phyloP scores from a whole-genome alignment of 2,888 invertebrate species.

The Drosophila meridiana region DNA sequence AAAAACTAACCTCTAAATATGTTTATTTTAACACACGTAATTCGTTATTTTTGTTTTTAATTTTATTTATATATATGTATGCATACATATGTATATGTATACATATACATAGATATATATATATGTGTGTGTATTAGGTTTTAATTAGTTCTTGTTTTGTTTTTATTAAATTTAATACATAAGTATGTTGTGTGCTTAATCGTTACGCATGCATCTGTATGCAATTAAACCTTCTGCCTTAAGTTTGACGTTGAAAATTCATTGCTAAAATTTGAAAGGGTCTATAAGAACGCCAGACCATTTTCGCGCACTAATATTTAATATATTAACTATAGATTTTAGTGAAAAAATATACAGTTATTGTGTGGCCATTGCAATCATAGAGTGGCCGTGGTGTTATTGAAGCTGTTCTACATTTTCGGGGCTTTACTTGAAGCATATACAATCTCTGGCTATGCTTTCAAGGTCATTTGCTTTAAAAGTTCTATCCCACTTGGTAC shows the following conservation, averaged over 20 bases:
- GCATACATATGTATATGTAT: constrained; percentile 11
- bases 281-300: constrained; percentile 44
- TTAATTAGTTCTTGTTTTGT: constrained; percentile 26
- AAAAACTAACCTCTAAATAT: constrained; percentile 64
- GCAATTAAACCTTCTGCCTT: constrained; percentile 51
- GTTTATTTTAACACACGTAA: constrained; percentile 61
- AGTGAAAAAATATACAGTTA: constrained; percentile 76
- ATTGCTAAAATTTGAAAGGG: constrained; percentile 61
- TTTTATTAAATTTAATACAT: constrained; percentile 72
- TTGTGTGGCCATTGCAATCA: constrained; percentile 31
- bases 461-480: constrained; percentile 34
- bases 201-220: constrained; percentile 43
- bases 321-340: constrained; percentile 68
- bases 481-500: constrained; percentile 41
- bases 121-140: constrained; percentile 43
- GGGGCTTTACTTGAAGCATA: constrained; percentile 43
- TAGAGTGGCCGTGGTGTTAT: constrained; percentile 16
- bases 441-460: constrained; percentile 43
- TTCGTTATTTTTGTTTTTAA: constrained; percentile 34
- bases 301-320: constrained; percentile 28
- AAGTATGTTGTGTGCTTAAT: constrained; percentile 72
- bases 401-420: constrained; percentile 39
- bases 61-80: constrained; percentile 12
- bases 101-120: constrained; percentile 16
- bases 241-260: constrained; percentile 53